Base-by-base conservation (phyloP, 1,140 invertebrate species). In the Diorhabda sublineata region DNA sequence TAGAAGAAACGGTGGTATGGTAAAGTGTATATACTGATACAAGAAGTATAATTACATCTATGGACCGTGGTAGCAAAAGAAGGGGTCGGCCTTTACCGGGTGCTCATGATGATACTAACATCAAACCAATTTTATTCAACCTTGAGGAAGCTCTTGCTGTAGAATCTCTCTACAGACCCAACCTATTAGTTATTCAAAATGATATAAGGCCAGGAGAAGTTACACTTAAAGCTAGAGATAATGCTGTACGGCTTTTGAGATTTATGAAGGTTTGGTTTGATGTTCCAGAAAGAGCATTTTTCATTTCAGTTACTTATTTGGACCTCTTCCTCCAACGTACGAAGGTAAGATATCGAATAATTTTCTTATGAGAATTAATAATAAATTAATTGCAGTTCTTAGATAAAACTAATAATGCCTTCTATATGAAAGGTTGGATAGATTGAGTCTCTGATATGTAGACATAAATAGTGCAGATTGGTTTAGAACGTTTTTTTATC, bases 1-100 rank as follows among this genome's bases (percentile, higher is more conserved):
- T 11, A 59, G 57, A 66, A 62, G 67, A 68, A 71, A 67, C 69
- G 74, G 70, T 69, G 72, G 73, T 69, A 72, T 71, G 73, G 62
- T 69, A 66, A 68, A 59, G 61, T 67, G 58, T 74, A 45, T 69
- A 44, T 66, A 64, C 42, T 64, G 61, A 44, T 58, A 43, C 68
- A 59, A 61, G 43, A 71, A 65, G 56, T 44, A 70, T 58, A 58
- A 45, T 64, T 57, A 58, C 7, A 69, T 60, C 68, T 65, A 74
- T 74, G 73, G 70, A 72, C 67, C 44, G 56, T 66, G 60, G 65
- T 45, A 69, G 67, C 71, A 76, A 76, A 76, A 72, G 74, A 70
- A 76, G 74, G 73, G 70, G 73, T 60, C 63, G 74, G 74, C 71
- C 74, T 76, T 59, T 70, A 64, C 71, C 73, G 67, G 74, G 71